Conservation (phyloP, 2,888 invertebrate species). For the Pterobdella sp. region DNA sequence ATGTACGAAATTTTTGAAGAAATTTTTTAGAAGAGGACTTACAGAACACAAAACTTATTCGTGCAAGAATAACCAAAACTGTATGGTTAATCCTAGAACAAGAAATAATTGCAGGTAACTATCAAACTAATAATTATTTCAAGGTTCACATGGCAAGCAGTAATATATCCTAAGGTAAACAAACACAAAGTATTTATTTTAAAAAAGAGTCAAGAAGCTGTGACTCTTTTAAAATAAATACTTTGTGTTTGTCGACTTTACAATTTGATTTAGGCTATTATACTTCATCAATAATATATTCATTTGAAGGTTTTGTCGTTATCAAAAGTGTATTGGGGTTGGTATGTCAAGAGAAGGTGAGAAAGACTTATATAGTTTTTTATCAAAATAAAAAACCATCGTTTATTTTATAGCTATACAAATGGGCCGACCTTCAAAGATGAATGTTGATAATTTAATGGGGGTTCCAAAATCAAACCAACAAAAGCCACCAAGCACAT, state of each 20-base stretch:
- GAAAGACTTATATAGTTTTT: neutral
- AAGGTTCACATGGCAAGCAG: too few species aligned
- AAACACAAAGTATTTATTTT: too few species aligned
- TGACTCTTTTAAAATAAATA: too few species aligned
- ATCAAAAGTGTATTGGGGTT: slow-evolving; percentile 31
- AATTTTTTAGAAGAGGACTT: slow-evolving; percentile 36
- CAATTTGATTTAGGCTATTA: too few species aligned
- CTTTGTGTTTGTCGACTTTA: too few species aligned
- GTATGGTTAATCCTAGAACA: slow-evolving; percentile 31
- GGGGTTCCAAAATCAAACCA: neutral
- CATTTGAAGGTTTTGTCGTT: slow-evolving; percentile 29
- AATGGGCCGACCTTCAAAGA: slow-evolving; percentile 37
- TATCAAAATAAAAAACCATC: neutral
- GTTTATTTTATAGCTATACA: slow-evolving; percentile 34
- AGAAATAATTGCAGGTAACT: slow-evolving; percentile 30
- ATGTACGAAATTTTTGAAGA: too few species aligned
- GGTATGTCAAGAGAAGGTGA: slow-evolving; percentile 37
- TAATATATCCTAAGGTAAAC: too few species aligned
- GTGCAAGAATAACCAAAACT: slow-evolving; percentile 33
- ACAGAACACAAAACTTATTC: slow-evolving; percentile 33
- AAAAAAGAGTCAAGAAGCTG: too few species aligned
- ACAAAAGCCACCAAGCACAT: neutral
- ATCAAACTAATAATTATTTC: too few species aligned
- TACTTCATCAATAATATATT: too few species aligned
- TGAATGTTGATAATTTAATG: slow-evolving; percentile 23